These are phyloP conservation scores for Ormyrus nitidulus DNA, from an alignment of 2,888 invertebrate species.

Conservation along the genomic window DNA sequence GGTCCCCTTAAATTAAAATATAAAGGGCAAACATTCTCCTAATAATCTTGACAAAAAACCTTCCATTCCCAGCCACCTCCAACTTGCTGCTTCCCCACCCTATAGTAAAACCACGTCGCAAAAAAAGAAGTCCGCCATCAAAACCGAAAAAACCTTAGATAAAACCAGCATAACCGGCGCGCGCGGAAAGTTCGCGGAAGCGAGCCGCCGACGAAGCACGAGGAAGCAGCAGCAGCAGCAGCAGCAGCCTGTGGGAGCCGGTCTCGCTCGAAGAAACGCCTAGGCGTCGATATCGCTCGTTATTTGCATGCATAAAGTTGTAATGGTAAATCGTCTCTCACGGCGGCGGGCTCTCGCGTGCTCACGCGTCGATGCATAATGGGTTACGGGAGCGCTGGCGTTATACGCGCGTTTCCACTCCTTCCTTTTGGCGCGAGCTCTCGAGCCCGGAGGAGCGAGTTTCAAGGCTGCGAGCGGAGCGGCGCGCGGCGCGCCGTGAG, in stretches of 20 bases:
- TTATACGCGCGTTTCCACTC: too few species aligned
- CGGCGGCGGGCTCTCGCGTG: constrained; percentile 11
- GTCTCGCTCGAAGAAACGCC: constrained; percentile 24
- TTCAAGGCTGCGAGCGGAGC: constrained; percentile 40
- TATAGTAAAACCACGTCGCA: too few species aligned
- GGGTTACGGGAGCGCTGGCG: constrained; percentile 28
- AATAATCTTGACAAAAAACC: too few species aligned
- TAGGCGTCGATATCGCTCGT: constrained; percentile 43
- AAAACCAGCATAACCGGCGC: too few species aligned
- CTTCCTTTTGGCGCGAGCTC: too few species aligned
- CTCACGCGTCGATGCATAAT: constrained; percentile 51
- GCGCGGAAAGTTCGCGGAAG: not conserved
- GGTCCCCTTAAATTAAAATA: too few species aligned
- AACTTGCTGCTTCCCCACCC: too few species aligned
- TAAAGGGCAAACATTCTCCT: too few species aligned
- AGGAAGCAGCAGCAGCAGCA: not conserved
- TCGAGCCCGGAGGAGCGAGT: not conserved
- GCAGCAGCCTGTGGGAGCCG: constrained; percentile 7
- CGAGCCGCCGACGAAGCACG: not conserved
- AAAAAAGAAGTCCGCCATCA: too few species aligned
- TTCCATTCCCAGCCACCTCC: too few species aligned
- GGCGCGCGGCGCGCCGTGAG: constrained; percentile 31
- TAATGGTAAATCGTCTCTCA: constrained; percentile 48
- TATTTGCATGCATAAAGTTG: constrained; percentile 58
- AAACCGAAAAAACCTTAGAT: too few species aligned